These are phyloP conservation scores for Fringilla coelebs DNA, from an alignment of 2,797 vertebrate genomes.

Conservation along the genomic window DNA sequence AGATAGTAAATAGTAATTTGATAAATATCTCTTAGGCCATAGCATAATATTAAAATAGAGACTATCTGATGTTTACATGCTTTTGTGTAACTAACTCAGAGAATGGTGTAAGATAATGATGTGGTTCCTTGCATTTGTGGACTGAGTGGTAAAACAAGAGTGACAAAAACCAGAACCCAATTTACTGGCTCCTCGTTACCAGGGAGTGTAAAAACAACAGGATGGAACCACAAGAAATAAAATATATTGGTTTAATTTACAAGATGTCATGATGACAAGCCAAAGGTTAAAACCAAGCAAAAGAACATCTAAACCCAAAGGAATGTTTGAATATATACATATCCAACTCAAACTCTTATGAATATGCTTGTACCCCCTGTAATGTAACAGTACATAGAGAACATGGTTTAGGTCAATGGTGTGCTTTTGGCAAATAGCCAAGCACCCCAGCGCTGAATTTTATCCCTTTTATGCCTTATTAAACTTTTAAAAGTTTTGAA, in stretches of 20 bases:
- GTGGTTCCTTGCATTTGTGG: not conserved
- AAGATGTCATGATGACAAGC: not conserved
- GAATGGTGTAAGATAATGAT: not conserved
- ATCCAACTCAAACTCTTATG: not conserved
- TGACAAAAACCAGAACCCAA: not conserved
- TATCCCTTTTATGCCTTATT: not conserved
- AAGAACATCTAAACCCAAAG: not conserved
- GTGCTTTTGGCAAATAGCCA: not conserved
- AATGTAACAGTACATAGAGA: not conserved
- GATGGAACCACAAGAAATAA: not conserved
- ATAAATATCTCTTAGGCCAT: not conserved
- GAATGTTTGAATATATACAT: not conserved
- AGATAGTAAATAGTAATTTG: not conserved
- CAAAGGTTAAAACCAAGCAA: not conserved
- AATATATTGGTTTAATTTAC: not conserved
- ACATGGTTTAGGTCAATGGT: not conserved
- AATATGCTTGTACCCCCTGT: no score
- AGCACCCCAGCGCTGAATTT: not conserved
- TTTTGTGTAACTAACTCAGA: not conserved
- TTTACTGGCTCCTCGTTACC: not conserved
- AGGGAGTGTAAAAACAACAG: not conserved
- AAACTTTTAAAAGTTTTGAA: not conserved
- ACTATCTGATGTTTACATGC: not conserved
- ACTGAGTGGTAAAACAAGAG: not conserved
- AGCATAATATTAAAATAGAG: not conserved